phyloP scores from a whole-genome alignment of 2,888 invertebrate genomes.

The Orthosia cruda region DNA sequence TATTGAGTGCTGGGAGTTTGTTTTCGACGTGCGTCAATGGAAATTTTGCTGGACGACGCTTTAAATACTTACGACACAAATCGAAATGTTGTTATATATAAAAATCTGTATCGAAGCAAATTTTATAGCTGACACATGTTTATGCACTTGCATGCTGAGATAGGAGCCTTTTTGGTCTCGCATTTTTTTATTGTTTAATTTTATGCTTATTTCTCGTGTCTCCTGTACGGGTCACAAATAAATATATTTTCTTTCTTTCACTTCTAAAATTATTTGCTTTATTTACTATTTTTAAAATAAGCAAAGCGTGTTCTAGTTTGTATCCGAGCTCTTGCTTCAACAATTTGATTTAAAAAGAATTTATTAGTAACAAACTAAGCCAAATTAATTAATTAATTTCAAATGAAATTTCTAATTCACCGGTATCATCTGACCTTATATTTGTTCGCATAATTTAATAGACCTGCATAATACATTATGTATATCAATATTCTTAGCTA shows the following conservation, averaged over 20 bases:
- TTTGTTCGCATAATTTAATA: slow-evolving; percentile 21
- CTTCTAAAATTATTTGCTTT: background rate
- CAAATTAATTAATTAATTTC: background rate
- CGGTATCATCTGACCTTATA: slow-evolving; percentile 17
- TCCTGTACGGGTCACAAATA: no score
- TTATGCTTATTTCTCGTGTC: no score
- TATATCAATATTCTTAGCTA: background rate
- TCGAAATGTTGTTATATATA: background rate
- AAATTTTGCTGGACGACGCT: slow-evolving; percentile 6
- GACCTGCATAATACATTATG: slow-evolving; percentile 15
- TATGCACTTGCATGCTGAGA: no score
- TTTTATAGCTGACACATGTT: background rate
- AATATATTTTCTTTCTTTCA: no score
- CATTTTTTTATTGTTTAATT: no score
- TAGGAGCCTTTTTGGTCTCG: no score
- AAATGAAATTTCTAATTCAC: slow-evolving; percentile 28
- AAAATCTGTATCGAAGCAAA: background rate
- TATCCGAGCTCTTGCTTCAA: background rate
- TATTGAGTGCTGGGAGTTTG: slow-evolving; percentile 10
- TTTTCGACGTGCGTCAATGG: slow-evolving; percentile 22
- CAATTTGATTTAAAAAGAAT: background rate
- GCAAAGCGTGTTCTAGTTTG: background rate
- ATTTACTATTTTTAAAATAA: background rate
- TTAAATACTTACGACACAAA: background rate
- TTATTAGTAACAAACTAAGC: background rate